Evolutionary conservation across 1,140 invertebrate genomes (phyloP).

Genomic region (Lerema accius): DNA sequence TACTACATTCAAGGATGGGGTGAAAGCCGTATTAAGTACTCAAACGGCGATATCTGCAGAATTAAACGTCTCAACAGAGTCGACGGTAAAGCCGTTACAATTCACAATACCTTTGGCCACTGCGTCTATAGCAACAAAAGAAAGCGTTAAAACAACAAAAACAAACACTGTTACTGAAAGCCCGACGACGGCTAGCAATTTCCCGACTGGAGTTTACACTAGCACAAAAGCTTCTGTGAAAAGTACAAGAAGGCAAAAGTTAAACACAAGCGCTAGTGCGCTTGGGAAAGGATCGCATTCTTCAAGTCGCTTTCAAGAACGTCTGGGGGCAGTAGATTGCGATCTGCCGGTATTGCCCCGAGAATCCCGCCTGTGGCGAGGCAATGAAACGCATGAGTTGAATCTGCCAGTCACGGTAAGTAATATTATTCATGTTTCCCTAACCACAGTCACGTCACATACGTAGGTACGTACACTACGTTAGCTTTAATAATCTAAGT

Average conservation of each 20-base stretch:
- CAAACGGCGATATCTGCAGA: slow-evolving; percentile 39
- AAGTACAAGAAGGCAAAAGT: slow-evolving; percentile 73
- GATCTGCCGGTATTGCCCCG: slow-evolving; percentile 84
- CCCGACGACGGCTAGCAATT: slow-evolving; percentile 52
- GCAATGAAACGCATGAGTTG: slow-evolving; percentile 86
- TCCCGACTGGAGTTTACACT: slow-evolving; percentile 55
- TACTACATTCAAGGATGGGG: slow-evolving; percentile 44
- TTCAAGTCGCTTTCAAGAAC: slow-evolving; percentile 81
- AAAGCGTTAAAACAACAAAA: slow-evolving; percentile 62
- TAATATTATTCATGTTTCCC: slow-evolving; percentile 38
- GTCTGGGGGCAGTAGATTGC: slow-evolving; percentile 84
- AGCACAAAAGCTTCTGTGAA: slow-evolving; percentile 65
- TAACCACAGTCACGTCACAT: background rate
- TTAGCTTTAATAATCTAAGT: background rate
- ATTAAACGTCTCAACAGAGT: slow-evolving; percentile 45
- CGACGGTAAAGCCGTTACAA: slow-evolving; percentile 52
- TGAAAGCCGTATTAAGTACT: slow-evolving; percentile 46
- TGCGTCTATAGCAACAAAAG: slow-evolving; percentile 62
- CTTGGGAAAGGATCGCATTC: slow-evolving; percentile 47
- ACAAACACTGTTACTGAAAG: slow-evolving; percentile 51
- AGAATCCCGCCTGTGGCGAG: slow-evolving; percentile 85
- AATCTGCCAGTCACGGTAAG: slow-evolving; percentile 85
- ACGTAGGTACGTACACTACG: background rate
- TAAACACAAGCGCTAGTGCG: slow-evolving; percentile 67
- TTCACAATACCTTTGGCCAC: slow-evolving; percentile 48